phyloP scores from a whole-genome alignment of 2,113 vertebrate genomes.

The Lipophrys pholis region DNA sequence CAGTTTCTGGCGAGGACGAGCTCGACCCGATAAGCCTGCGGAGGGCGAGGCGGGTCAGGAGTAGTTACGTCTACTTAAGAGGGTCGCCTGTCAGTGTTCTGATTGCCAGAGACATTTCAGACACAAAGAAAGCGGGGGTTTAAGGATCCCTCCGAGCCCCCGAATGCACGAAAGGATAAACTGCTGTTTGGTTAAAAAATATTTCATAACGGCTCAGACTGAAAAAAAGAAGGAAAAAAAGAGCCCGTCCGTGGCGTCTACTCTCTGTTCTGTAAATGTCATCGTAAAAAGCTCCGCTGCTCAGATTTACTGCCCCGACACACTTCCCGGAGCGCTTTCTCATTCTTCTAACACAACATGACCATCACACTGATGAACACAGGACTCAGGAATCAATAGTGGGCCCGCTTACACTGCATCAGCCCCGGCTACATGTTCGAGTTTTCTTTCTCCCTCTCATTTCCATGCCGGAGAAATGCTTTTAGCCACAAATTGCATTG shows the following conservation, averaged over 20 bases:
- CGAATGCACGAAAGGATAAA: constrained; percentile 11
- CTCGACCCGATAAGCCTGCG: too few species aligned
- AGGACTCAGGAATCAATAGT: constrained; percentile 59
- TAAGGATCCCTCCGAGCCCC: neutral
- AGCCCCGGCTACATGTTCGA: constrained; percentile 39
- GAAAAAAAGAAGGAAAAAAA: neutral
- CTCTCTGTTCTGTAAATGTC: constrained; percentile 55
- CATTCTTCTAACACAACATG: constrained; percentile 55
- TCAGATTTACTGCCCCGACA: constrained; percentile 61
- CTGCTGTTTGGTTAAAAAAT: constrained; percentile 18
- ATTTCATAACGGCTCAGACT: constrained; percentile 13
- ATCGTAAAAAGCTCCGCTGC: constrained; percentile 44
- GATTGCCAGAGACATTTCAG: constrained; percentile 5
- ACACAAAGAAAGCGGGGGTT: constrained; percentile 11
- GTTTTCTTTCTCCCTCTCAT: constrained; percentile 49
- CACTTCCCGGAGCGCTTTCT: constrained; percentile 27
- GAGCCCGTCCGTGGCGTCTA: constrained; percentile 1
- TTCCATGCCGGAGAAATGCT: constrained; percentile 64
- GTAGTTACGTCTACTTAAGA: neutral
- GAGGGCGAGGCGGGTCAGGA: too few species aligned
- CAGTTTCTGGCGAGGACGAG: too few species aligned
- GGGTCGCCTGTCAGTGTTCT: neutral
- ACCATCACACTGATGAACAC: constrained; percentile 70
- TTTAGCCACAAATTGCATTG: constrained; percentile 64
- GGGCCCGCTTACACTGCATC: constrained; percentile 20